Base-by-base conservation (phyloP, 37 sponge, comb jelly and placozoan species). In the Tethya wilhelma region DNA sequence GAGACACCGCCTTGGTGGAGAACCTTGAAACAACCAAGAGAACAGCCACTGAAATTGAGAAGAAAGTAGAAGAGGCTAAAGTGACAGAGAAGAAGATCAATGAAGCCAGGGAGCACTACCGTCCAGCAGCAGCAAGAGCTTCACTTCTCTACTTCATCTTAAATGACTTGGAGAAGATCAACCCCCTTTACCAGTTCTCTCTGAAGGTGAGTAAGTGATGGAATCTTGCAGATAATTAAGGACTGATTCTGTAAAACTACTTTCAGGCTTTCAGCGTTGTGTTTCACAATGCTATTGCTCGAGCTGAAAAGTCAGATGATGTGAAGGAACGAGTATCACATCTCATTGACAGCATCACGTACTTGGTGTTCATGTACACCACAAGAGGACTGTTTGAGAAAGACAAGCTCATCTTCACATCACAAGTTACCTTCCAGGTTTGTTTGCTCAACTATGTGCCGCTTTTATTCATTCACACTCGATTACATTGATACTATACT, bases 161-260 rank as follows among this genome's bases (percentile, higher is more conserved):
- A 28, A 98, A 96, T 59, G 96, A 98, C 78, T 86, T 98, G 62
- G 84, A 94, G 86, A 98, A 96, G 80, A 98, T 98, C 64, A 94
- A 98, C 72, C 99, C 99, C 19, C 87, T 98, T 46, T 98, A 98
- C 80, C 99, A 98, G 93, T 98, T 98, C 90, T 98, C 99, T 17
- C 89, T 98, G 68, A 97, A 97, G 78, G 84, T 84, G 56, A 2
- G n/a, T n/a, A n/a, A n/a, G n/a, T n/a, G n/a, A n/a, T n/a, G n/a
- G n/a, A n/a, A n/a, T n/a, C n/a, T n/a, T n/a, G n/a, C n/a, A n/a
- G n/a, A n/a, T n/a, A n/a, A n/a, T n/a, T n/a, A n/a, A n/a, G n/a
- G n/a, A n/a, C n/a, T n/a, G n/a, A n/a, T n/a, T 23, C 23, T 59
- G 62, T 59, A 59, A 25, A 6, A 29, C 29, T 19, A 6, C n/a